Base-by-base conservation (phyloP, 2,888 invertebrate genomes). In the Ecliptopera silaceata region DNA sequence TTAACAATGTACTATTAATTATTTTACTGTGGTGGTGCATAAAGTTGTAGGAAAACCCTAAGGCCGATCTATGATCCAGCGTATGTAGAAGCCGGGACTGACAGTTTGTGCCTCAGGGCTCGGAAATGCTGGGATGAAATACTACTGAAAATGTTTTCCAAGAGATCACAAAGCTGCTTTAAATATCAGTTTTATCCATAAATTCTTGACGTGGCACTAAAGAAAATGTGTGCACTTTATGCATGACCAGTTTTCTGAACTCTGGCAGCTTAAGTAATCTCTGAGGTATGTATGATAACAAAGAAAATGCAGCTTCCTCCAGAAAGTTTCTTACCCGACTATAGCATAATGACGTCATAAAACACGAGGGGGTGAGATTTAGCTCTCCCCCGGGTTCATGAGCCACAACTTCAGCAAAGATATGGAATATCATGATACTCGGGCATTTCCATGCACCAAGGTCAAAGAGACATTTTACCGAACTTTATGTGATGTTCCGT, bases 341-440 rank as follows among this genome's bases (percentile, higher is more conserved):
- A 42, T 44, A 39, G 41, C 45, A 46, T 59, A 56, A 61, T 66
- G 56, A 61, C 53, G 50, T 64, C 62, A 64, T 64, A 57, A 64
- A 61, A 59, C 50, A 59, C 51, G 51, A 52, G 56, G n/a, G 41
- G 34, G 51, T 32, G 50, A 45, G 56, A 57, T 60, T 56, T 49
- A 53, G 48, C 47, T 44, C 34, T 59, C 59, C 58, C 53, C 38
- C 32, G 55, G 44, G 50, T 57, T 50, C 44, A 42, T 42, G 48
- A 61, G 47, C 38, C 29, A 47, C 26, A 32, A 51, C 43, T 36
- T 41, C n/a, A 41, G 44, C 8, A 50, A 31, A 39, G 38, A 36
- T 44, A 38, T 44, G 20, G 36, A 36, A 49, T 32, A 55, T 39
- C 42, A 36, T 20, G 38, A 31, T 38, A 29, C 29, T 6, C 15